phyloP scores from a whole-genome alignment of 2,888 invertebrate genomes.

The Oxyteleia sp. region DNA sequence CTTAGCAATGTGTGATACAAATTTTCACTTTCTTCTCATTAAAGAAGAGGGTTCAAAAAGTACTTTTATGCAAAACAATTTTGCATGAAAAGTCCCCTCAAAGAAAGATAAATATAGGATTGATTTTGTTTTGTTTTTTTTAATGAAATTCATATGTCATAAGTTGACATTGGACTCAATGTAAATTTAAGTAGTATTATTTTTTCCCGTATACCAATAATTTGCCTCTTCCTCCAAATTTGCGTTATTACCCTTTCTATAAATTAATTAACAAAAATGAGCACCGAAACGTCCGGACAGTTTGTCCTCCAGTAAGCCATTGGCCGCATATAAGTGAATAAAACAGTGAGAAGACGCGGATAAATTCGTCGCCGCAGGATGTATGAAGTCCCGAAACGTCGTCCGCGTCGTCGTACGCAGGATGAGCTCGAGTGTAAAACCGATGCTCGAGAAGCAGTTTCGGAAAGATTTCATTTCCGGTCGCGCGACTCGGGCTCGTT shows the following conservation, averaged over 20 bases:
- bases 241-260: background rate
- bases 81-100: no score
- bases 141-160: no score
- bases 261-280: background rate
- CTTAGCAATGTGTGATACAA: no score
- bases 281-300: background rate
- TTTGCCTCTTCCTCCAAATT: no score
- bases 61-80: no score
- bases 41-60: no score
- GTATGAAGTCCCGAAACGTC: conserved; percentile 35
- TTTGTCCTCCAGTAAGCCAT: background rate
- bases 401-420: conserved; percentile 35
- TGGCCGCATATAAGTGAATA: conserved; percentile 10
- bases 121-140: no score
- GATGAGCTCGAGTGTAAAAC: conserved; percentile 65
- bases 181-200: no score
- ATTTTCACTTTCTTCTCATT: no score
- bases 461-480: conserved; percentile 74
- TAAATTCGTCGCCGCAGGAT: conserved; percentile 42
- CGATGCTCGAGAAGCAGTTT: conserved; percentile 63
- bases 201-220: no score
- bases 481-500: conserved; percentile 61
- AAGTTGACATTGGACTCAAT: no score
- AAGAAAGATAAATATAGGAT: no score
- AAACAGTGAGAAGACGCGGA: conserved; percentile 44